A percentile compares a stretch with the other conserved stretches of the same genome.
Evolutionary conservation across 2,888 invertebrate species (phyloP).

Genomic region (Pyralis farinalis): DNA sequence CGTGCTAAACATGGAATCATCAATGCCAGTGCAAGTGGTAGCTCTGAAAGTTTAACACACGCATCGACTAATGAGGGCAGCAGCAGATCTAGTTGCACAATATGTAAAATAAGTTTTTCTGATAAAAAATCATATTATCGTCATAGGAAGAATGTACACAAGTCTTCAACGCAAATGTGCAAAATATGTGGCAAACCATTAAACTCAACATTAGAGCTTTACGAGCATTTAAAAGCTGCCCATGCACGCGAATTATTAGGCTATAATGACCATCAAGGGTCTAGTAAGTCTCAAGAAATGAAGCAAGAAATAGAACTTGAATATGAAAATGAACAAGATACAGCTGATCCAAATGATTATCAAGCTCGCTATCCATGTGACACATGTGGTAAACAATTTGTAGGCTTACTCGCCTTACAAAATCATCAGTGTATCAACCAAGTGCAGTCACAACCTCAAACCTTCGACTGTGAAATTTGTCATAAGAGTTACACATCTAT

Average conservation of each 20-base stretch:
- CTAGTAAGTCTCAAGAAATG: constrained; percentile 53
- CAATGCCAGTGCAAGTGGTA: constrained; percentile 42
- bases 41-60: constrained; percentile 32
- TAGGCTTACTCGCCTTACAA: constrained; percentile 72
- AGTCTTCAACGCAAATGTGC: constrained; percentile 78
- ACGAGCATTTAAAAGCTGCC: constrained; percentile 82
- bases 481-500: constrained; percentile 84
- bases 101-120: constrained; percentile 82
- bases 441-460: constrained; percentile 51
- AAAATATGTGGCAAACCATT: constrained; percentile 84
- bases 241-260: constrained; percentile 75
- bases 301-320: constrained; percentile 52
- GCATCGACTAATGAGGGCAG: constrained; percentile 37
- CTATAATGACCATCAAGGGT: constrained; percentile 65
- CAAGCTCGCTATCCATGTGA: constrained; percentile 78
- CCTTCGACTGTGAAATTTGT: constrained; percentile 83
- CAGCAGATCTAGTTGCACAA: constrained; percentile 77
- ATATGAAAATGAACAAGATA: constrained; percentile 61
- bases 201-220: constrained; percentile 82
- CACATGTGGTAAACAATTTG: constrained; percentile 78
- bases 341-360: constrained; percentile 62
- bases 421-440: constrained; percentile 78
- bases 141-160: constrained; percentile 81
- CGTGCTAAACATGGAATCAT: constrained; percentile 74
- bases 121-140: constrained; percentile 82